Evolutionary conservation across 23 tunicate species (phyloP).

Genomic region (Styela clava): DNA sequence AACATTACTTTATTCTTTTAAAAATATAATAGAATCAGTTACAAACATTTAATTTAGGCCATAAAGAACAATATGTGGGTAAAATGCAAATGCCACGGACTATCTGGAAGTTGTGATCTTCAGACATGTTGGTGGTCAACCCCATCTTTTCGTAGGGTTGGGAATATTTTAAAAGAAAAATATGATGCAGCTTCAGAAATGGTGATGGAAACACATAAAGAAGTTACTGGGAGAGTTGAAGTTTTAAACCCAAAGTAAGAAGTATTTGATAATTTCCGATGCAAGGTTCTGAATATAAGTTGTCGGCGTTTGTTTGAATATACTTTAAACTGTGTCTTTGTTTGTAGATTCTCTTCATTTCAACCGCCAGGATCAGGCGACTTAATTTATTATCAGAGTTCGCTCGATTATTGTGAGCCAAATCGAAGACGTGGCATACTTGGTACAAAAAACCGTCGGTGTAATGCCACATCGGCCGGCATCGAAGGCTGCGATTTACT

Average conservation of each 20-base stretch:
- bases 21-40: too few species aligned
- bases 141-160: constrained; percentile 65
- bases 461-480: constrained; percentile 65
- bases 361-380: constrained; percentile 23
- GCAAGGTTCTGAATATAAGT: too few species aligned
- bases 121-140: constrained; percentile 83
- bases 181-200: constrained; percentile 62
- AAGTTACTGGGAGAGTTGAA: constrained; percentile 57
- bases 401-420: constrained; percentile 62
- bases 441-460: constrained; percentile 68
- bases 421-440: constrained; percentile 47
- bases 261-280: neutral
- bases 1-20: too few species aligned
- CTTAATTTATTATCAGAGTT: constrained; percentile 45
- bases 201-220: constrained; percentile 41
- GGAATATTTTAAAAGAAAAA: constrained; percentile 54
- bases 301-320: too few species aligned
- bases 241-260: constrained; percentile 53
- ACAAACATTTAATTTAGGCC: too few species aligned
- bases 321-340: too few species aligned
- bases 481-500: constrained; percentile 68
- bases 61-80: constrained; percentile 40
- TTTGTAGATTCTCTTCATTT: neutral
- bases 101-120: constrained; percentile 82
- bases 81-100: constrained; percentile 92